phyloP scores from a whole-genome alignment of 2,113 vertebrate genomes.

The Cyprinus carpio region DNA sequence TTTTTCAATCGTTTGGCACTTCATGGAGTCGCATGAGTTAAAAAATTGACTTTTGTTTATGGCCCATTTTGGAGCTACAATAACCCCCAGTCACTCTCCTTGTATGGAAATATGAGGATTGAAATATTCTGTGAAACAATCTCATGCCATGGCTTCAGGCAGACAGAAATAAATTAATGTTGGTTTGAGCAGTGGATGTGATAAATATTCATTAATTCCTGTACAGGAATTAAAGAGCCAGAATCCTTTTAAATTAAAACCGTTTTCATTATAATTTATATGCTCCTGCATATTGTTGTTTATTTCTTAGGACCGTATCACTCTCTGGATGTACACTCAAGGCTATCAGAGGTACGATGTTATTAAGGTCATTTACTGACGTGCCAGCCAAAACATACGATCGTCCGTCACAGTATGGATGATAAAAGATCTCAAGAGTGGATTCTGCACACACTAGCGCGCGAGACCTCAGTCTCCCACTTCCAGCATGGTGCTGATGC shows the following conservation, averaged over 20 bases:
- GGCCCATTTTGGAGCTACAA: too few species aligned
- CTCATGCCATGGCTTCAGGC: too few species aligned
- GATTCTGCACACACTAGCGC: too few species aligned
- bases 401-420: conserved; percentile 45
- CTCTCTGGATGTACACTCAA: conserved; percentile 37
- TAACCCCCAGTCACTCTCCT: too few species aligned
- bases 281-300: conserved; percentile 11
- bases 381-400: conserved; percentile 52
- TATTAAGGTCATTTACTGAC: conserved; percentile 50
- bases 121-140: too few species aligned
- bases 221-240: not conserved
- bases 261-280: not conserved
- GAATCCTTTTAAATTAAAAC: not conserved
- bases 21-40: too few species aligned
- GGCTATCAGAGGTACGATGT: conserved; percentile 23
- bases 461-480: not conserved
- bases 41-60: too few species aligned
- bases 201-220: too few species aligned
- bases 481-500: not conserved
- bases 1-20: too few species aligned
- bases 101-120: too few species aligned
- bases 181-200: too few species aligned
- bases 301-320: conserved; percentile 43
- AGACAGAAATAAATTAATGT: too few species aligned
- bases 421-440: conserved; percentile 35